Conservation (phyloP, 2,113 vertebrate species). For the Arenaria interpres region DNA sequence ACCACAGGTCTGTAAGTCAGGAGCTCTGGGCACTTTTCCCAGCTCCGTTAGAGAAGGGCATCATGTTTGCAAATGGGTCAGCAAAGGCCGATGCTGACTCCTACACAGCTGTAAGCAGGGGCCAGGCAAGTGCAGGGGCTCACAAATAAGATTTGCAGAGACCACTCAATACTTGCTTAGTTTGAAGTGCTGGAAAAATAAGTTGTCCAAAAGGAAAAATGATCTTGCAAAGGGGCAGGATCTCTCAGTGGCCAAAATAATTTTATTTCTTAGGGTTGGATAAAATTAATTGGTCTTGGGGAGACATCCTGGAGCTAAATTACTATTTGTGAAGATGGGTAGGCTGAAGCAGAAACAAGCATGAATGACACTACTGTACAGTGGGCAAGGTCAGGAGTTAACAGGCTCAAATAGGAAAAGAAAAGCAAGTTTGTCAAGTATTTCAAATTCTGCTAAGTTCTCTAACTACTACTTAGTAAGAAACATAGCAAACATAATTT, state of each 20-base stretch:
- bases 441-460: background rate
- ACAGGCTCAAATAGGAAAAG: background rate
- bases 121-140: rapidly evolving
- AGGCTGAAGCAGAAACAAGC: background rate
- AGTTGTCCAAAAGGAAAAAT: background rate
- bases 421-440: background rate
- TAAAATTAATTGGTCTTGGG: background rate
- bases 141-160: rapidly evolving
- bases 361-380: background rate
- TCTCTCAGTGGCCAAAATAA: background rate
- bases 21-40: background rate
- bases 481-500: background rate
- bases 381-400: background rate
- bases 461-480: background rate
- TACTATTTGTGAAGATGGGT: background rate
- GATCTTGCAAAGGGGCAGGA: background rate
- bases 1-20: background rate
- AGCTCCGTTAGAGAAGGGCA: background rate
- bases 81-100: background rate
- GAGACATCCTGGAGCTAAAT: background rate
- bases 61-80: background rate
- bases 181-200: background rate
- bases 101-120: background rate
- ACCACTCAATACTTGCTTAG: background rate
- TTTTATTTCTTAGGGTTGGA: background rate